Evolutionary conservation across 2,113 vertebrate species (phyloP).

Genomic region (Loxodonta africana): DNA sequence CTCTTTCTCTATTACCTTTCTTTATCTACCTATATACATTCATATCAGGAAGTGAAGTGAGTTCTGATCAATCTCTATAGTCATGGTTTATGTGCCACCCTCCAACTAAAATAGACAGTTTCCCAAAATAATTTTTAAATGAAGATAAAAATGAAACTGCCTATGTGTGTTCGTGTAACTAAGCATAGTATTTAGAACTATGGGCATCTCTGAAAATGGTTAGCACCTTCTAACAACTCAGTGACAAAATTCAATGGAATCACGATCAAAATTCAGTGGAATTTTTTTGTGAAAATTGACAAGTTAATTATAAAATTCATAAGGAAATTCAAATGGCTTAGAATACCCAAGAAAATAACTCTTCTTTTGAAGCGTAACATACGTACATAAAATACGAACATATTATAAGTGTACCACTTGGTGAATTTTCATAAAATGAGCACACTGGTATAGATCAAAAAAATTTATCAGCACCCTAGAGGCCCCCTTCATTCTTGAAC

Average conservation of each 20-base stretch:
- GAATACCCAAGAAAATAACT: too few species aligned
- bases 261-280: neutral
- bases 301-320: too few species aligned
- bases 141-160: neutral
- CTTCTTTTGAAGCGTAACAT: too few species aligned
- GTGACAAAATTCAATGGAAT: neutral
- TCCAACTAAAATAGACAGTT: neutral
- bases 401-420: too few species aligned
- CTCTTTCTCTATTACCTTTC: neutral
- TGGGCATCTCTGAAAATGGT: neutral
- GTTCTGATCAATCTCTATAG: neutral
- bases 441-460: too few species aligned
- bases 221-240: neutral
- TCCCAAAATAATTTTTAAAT: neutral
- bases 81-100: neutral
- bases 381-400: too few species aligned
- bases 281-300: neutral
- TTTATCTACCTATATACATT: neutral
- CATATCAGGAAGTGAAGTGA: neutral
- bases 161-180: neutral
- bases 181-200: neutral
- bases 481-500: too few species aligned
- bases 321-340: too few species aligned
- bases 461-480: too few species aligned
- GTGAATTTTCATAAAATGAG: too few species aligned